phyloP scores from a whole-genome alignment of 2,888 invertebrate species.

The Baronia brevicornis region DNA sequence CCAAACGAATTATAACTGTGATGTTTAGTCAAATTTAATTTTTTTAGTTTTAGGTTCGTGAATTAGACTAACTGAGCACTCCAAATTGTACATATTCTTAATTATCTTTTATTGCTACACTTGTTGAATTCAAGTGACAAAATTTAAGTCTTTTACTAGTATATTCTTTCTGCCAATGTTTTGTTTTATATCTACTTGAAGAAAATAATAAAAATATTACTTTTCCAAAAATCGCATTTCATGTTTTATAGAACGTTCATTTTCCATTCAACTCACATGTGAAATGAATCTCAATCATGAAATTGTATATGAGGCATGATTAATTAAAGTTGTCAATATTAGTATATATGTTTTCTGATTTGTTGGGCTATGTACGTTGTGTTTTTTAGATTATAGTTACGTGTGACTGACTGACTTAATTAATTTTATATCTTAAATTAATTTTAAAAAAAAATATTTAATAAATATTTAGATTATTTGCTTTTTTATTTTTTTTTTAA shows the following conservation, averaged over 20 bases:
- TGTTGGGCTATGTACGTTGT: slow-evolving; percentile 25
- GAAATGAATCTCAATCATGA: slow-evolving; percentile 9
- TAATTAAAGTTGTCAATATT: slow-evolving; percentile 5
- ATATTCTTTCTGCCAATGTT: no score
- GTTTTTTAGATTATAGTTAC: slow-evolving; percentile 29
- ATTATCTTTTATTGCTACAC: no score
- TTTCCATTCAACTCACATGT: slow-evolving; percentile 1
- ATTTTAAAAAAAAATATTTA: no score
- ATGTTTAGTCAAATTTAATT: slow-evolving; percentile 43
- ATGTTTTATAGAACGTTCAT: background rate
- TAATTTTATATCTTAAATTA: slow-evolving; percentile 39
- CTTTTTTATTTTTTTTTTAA: slow-evolving; percentile 27
- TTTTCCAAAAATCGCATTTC: slow-evolving; percentile 6
- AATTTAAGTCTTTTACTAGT: no score
- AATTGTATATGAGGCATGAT: slow-evolving; percentile 7
- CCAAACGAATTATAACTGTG: slow-evolving; percentile 47
- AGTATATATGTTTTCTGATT: slow-evolving; percentile 19
- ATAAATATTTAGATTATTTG: no score
- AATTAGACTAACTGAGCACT: no score
- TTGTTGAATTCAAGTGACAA: no score
- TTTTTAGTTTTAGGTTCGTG: slow-evolving; percentile 28
- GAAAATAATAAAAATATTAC: no score
- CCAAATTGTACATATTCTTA: slow-evolving; percentile 3
- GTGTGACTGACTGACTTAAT: slow-evolving; percentile 73
- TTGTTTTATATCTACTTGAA: no score